Evolutionary conservation across 64 coral and sea anemone genomes (phyloP), one percentile per base, ranked within the genome.

Genomic region (Acropora yongei): DNA sequence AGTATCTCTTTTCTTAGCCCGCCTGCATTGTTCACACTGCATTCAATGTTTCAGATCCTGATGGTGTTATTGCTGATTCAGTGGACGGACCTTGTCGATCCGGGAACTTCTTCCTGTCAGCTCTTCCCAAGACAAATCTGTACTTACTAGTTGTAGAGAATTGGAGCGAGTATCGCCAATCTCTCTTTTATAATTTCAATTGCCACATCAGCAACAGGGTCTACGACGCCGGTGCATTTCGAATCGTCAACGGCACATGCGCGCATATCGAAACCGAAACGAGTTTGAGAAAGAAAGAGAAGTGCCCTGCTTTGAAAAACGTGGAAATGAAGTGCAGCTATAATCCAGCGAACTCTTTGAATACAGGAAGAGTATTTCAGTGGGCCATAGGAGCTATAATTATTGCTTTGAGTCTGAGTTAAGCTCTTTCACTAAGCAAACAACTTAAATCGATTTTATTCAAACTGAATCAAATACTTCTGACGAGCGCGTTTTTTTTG

Each of bases 241-340:
- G 97, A 39, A 99, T 99, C 30, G 97, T 99, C 10, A 99, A 99
- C 78, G 97, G 97, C 41, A 99, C 97, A 18, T 99, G 97, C 63
- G 86, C 91, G 42, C 97, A 99, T 13, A 99, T 99, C 72, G 97
- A 99, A 18, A 93, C 89, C 3, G 67, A 91, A 80, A 90, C 49
- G 18, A 91, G 91, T 75, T 79, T 91, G 14, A 80, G 94, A 71
- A 98, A 86, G 8, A 96, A 94, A 76, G 90, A 96, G 76, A 99
- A 93, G 44, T 99, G 97, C 47, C 97, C 97, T 0, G 88, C 78
- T 7, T 88, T 99, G 50, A 93, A 91, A 19, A 93, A 99, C 39
- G 83, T 99, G 51, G 44, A 94, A 18, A 68, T 99, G 19, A 91
- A 99, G 44, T 99, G 97, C 58, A 91, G 82, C 49, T 99, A 99